Percentiles rank a stretch among this genome's conserved stretches.
phyloP scores from a whole-genome alignment of 2,113 vertebrate species.

The Labrus mixtus region DNA sequence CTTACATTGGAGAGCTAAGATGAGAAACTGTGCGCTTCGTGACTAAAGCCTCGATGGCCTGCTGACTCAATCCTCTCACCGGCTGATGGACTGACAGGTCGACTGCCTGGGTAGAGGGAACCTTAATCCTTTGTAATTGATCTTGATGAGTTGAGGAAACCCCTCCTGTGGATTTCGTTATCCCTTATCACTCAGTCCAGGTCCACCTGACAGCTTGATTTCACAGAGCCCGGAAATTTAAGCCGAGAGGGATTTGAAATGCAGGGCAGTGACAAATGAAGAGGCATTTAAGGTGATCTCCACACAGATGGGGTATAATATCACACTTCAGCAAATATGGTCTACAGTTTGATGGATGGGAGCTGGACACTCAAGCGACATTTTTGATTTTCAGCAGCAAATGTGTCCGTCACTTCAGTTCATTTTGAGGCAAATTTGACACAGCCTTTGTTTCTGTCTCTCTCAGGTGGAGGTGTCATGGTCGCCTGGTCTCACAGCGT shows the following conservation, averaged over 20 bases:
- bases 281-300: constrained; percentile 57
- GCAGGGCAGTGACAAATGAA: constrained; percentile 64
- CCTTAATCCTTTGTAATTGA: constrained; percentile 72
- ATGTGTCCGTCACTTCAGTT: constrained; percentile 4
- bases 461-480: constrained; percentile 75
- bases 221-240: constrained; percentile 66
- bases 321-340: constrained; percentile 32
- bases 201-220: constrained; percentile 73
- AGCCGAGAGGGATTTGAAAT: constrained; percentile 63
- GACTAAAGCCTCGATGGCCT: constrained; percentile 71
- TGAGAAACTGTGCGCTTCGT: constrained; percentile 54
- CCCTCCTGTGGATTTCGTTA: constrained; percentile 54
- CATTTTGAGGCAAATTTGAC: neutral
- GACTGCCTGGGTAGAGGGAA: constrained; percentile 32
- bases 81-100: constrained; percentile 60
- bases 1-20: constrained; percentile 49
- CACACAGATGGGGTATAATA: constrained; percentile 45
- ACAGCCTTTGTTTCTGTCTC: constrained; percentile 6
- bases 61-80: constrained; percentile 51
- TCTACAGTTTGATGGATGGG: constrained; percentile 36
- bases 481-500: constrained; percentile 70
- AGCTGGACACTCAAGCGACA: neutral
- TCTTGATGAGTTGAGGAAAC: constrained; percentile 70
- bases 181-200: constrained; percentile 67
- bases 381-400: neutral